Conservation (phyloP, 2,888 invertebrate species). For the Drosophila buzzatii region DNA sequence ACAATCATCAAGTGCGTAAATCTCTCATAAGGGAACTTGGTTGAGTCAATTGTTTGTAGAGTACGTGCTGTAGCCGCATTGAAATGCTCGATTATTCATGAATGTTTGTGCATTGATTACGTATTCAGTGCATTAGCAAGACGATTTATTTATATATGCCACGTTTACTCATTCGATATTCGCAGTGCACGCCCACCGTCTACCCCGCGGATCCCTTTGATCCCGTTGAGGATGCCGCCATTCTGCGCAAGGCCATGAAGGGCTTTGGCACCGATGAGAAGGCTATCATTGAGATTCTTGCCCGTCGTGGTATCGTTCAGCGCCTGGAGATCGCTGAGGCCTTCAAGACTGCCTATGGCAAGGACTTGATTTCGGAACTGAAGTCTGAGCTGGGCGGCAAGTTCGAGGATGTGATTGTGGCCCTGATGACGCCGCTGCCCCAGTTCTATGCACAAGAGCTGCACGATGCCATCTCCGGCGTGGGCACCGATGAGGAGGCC, state of each 20-base stretch:
- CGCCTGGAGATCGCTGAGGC: slow-evolving; percentile 95
- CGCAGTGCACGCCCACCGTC: slow-evolving; percentile 94
- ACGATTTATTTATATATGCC: neutral
- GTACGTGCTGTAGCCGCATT: slow-evolving; percentile 33
- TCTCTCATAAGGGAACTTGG: slow-evolving; percentile 1
- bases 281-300: slow-evolving; percentile 95
- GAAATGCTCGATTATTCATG: slow-evolving; percentile 12
- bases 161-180: slow-evolving; percentile 21
- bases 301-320: slow-evolving; percentile 95
- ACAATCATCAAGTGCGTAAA: slow-evolving; percentile 2
- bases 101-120: neutral
- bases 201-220: slow-evolving; percentile 95
- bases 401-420: slow-evolving; percentile 95
- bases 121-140: slow-evolving; percentile 32
- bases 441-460: slow-evolving; percentile 96
- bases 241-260: slow-evolving; percentile 95
- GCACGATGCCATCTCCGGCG: slow-evolving; percentile 93
- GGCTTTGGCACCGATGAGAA: slow-evolving; percentile 97
- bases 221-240: slow-evolving; percentile 93
- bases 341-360: slow-evolving; percentile 96
- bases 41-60: slow-evolving; percentile 32
- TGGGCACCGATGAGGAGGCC: slow-evolving; percentile 95
- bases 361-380: slow-evolving; percentile 92
- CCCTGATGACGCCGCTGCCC: slow-evolving; percentile 94
- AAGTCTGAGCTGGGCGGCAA: slow-evolving; percentile 96